Evolutionary conservation across 1,140 invertebrate genomes (phyloP).

Genomic region (Metopolophium dirhodum): DNA sequence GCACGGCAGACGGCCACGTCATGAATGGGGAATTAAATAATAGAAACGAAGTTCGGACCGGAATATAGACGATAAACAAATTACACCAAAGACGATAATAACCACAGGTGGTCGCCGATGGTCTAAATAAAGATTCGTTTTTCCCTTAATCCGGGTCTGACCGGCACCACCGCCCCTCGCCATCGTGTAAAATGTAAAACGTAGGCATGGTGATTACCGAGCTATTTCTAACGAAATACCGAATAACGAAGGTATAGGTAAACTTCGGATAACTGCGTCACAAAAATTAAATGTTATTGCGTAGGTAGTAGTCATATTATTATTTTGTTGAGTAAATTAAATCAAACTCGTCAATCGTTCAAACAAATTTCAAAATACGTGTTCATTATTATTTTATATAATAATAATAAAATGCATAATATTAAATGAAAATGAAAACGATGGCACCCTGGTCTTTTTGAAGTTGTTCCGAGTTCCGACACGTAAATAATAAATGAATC

Average conservation of each 20-base stretch:
- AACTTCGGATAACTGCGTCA: not conserved
- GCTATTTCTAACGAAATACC: not conserved
- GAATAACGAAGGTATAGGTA: not conserved
- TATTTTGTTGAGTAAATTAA: not conserved
- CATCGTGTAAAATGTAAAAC: not conserved
- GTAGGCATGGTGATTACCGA: not conserved
- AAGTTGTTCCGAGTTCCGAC: not conserved
- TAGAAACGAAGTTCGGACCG: not conserved
- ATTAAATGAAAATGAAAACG: not conserved
- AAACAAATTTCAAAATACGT: not conserved
- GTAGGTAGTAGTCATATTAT: not conserved
- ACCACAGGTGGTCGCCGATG: not conserved
- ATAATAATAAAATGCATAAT: not conserved
- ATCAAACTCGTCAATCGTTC: not conserved
- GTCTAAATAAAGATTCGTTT: not conserved
- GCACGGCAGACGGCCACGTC: not conserved
- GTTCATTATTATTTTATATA: no score
- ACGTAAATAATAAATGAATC: not conserved
- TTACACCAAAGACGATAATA: not conserved
- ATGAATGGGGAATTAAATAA: not conserved
- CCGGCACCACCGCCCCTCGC: not conserved
- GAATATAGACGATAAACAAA: slow-evolving; percentile 2
- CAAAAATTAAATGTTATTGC: not conserved
- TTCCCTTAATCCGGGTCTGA: not conserved
- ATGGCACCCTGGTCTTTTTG: not conserved